phyloP scores from a whole-genome alignment of 2,888 invertebrate species.

The Ptychoptera contaminata region DNA sequence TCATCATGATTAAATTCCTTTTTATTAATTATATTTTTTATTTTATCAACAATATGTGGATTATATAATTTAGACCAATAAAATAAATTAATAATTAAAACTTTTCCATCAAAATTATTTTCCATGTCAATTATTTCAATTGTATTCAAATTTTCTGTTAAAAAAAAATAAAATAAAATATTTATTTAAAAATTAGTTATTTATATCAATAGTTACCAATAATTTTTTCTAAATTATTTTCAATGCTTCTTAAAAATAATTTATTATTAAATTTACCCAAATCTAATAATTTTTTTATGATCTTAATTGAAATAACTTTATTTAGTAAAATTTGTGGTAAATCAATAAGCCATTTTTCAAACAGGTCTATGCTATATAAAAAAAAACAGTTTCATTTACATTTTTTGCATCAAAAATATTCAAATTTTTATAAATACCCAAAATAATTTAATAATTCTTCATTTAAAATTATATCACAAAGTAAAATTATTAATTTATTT shows the following conservation, averaged over 20 bases:
- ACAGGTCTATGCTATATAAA: conserved; percentile 24
- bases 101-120: conserved; percentile 31
- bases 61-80: conserved; percentile 25
- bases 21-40: too few species aligned
- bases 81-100: conserved; percentile 37
- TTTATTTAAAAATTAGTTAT: background rate
- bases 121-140: conserved; percentile 25
- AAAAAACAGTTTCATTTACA: too few species aligned
- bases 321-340: conserved; percentile 40
- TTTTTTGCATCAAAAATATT: too few species aligned
- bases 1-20: too few species aligned
- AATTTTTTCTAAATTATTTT: conserved; percentile 30
- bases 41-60: too few species aligned
- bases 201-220: conserved; percentile 21
- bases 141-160: conserved; percentile 16
- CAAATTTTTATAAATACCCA: conserved; percentile 16
- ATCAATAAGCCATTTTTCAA: conserved; percentile 35
- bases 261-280: conserved; percentile 39
- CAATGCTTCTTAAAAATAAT: conserved; percentile 34
- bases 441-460: conserved; percentile 24
- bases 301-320: conserved; percentile 34
- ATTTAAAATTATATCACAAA: conserved; percentile 33
- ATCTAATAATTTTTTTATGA: conserved; percentile 39
- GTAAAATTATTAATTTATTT: conserved; percentile 29
- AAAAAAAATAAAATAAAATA: background rate